These are phyloP conservation scores for Catonia carolina DNA, from an alignment of 2,888 invertebrate genomes.

Conservation along the genomic window DNA sequence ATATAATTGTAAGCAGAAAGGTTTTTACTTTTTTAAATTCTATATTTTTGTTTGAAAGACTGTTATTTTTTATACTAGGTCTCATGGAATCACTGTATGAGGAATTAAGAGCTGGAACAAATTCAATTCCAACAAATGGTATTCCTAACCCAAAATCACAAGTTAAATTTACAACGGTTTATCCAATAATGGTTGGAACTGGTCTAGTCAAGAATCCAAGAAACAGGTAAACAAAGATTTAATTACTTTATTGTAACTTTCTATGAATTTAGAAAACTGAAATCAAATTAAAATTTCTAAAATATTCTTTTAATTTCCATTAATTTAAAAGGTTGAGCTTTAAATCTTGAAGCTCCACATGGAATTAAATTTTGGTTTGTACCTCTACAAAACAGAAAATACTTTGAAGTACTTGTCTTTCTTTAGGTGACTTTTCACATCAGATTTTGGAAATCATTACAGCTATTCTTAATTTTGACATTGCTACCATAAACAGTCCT, in stretches of 20 bases:
- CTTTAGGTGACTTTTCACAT: too few relatives aligned
- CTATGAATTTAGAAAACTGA: not conserved
- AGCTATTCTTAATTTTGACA: too few relatives aligned
- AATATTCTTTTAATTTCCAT: slow-evolving; percentile 5
- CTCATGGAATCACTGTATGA: slow-evolving; percentile 76
- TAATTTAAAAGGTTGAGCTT: not conserved
- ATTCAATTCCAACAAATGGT: slow-evolving; percentile 23
- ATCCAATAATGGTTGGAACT: slow-evolving; percentile 82
- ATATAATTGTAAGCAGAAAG: too few relatives aligned
- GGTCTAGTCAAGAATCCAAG: slow-evolving; percentile 72
- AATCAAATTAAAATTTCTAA: not conserved
- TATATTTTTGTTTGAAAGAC: too few relatives aligned
- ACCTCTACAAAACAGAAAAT: too few relatives aligned
- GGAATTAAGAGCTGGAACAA: slow-evolving; percentile 56
- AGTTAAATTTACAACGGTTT: slow-evolving; percentile 73
- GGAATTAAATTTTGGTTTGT: too few relatives aligned
- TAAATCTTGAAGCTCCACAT: too few relatives aligned
- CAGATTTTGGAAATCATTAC: too few relatives aligned
- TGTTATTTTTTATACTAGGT: slow-evolving; percentile 43
- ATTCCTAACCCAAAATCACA: slow-evolving; percentile 25
- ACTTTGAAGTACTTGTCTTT: too few relatives aligned
- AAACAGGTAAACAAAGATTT: slow-evolving; percentile 45
- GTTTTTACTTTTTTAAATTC: too few relatives aligned
- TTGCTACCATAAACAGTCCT: too few relatives aligned
- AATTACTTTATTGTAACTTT: too few relatives aligned